Evolutionary conservation across 2,113 vertebrate species (phyloP), one percentile per base, ranked within the genome.

Genomic region (Benitochromis conjunctus): DNA sequence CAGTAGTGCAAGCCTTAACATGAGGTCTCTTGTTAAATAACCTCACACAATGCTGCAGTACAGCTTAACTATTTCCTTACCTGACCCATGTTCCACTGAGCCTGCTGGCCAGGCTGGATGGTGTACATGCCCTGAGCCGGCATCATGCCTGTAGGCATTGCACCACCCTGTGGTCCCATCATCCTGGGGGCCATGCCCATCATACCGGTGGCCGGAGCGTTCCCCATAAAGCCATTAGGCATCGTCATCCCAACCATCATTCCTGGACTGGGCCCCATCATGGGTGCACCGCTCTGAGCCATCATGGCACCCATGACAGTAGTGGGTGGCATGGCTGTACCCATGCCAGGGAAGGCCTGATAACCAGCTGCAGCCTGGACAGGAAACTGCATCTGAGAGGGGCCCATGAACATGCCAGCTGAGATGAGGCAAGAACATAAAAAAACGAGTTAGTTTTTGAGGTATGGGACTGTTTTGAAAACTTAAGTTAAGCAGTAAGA

Each of bases 201-300:
- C 91, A 98, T 96, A 26, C 97, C 97, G 10, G 97, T 87, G 46
- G 97, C 95, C 11, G 97, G 97, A 85, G 97, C 78, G 7, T 96
- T 96, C 77, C 98, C 98, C 97, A 98, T 97, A 94, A 98, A 99
- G 86, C 98, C 98, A 46, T 98, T 99, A 64, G 98, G 97, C 96
- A 99, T 97, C 2, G 97, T 98, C 97, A 99, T 96, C 92, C 98
- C 98, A 34, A 98, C 97, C 98, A 99, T 98, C 97, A 99, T 96
- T 1, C 97, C 97, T 4, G 97, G 84, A 85, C 93, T 98, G 88
- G 97, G 98, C 90, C 97, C 98, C 97, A 99, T 97, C 95, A 98
- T 97, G 89, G 97, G 95, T 12, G 97, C 94, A 0, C 97, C 96
- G 0, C 97, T 96, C 60, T 98, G 97, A 92, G 97, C 97, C 96